Evolutionary conservation across 2,888 invertebrate genomes (phyloP).

Genomic region (Drosophila lacicola): DNA sequence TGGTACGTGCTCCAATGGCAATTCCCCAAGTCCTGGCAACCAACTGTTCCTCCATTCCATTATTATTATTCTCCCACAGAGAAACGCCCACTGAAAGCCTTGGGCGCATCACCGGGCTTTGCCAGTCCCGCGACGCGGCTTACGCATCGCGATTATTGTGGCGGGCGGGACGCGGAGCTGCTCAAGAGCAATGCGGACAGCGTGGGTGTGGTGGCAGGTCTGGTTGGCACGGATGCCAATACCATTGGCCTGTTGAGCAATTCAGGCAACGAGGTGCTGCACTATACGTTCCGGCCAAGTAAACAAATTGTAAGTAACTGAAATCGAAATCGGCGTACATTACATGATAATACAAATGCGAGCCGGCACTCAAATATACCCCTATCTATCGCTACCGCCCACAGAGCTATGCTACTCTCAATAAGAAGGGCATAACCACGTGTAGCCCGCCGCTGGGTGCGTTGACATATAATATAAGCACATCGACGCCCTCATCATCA

Average conservation of each 20-base stretch:
- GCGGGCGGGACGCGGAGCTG: constrained; percentile 80
- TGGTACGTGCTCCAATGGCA: constrained; percentile 87
- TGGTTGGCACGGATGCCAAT: constrained; percentile 63
- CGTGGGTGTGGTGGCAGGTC: constrained; percentile 56
- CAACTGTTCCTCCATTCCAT: neutral
- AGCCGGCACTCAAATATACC: neutral
- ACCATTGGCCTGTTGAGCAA: constrained; percentile 73
- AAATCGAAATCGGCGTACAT: neutral
- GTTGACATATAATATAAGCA: constrained; percentile 72
- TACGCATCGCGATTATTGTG: constrained; percentile 84
- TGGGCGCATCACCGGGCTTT: constrained; percentile 84
- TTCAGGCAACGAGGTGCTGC: constrained; percentile 84
- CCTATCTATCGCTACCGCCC: constrained; percentile 48
- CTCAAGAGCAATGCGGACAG: constrained; percentile 70
- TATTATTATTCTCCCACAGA: constrained; percentile 64
- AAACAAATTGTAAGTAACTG: constrained; percentile 85
- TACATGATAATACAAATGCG: neutral
- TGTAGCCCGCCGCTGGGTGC: constrained; percentile 84
- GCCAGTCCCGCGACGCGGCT: constrained; percentile 84
- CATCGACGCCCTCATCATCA: constrained; percentile 81
- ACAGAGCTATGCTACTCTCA: constrained; percentile 93
- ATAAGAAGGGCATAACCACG: constrained; percentile 88
- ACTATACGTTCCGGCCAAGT: constrained; percentile 85
- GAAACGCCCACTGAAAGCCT: constrained; percentile 84
- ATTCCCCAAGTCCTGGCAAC: neutral